Conservation (phyloP, 2,113 vertebrate species). For the Alouatta palliata region DNA sequence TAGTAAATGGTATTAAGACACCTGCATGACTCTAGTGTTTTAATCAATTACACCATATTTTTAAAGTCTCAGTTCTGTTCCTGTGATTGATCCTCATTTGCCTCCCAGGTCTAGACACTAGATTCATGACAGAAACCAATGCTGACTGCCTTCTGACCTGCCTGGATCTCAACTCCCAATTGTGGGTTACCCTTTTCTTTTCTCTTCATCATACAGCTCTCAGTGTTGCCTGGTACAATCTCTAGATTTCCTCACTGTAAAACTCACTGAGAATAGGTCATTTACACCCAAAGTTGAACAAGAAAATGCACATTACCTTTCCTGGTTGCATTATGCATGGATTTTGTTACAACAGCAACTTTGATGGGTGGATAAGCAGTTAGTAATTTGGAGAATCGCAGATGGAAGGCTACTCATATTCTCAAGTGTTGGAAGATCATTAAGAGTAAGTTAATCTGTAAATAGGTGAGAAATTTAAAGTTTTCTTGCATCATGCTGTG, state of each 20-base stretch:
- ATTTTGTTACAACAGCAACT: not conserved
- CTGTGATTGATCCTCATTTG: not conserved
- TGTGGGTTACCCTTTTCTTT: not conserved
- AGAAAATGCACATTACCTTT: not conserved
- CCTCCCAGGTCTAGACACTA: not conserved
- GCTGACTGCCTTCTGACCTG: not conserved
- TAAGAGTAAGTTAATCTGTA: constrained; percentile 33
- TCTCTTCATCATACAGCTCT: not conserved
- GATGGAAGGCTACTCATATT: not conserved
- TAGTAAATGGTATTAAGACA: not conserved
- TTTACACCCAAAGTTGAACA: not conserved
- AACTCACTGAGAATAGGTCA: not conserved
- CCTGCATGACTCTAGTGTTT: not conserved
- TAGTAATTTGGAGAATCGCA: not conserved
- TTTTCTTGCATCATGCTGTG: not conserved
- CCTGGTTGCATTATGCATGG: not conserved
- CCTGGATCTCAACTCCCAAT: not conserved
- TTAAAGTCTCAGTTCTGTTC: not conserved
- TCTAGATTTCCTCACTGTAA: not conserved
- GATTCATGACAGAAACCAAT: not conserved
- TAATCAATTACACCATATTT: not conserved
- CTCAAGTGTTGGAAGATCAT: not conserved
- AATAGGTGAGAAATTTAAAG: not conserved
- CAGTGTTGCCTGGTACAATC: not conserved
- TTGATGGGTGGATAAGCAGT: not conserved